Evolutionary conservation across 2,113 vertebrate genomes (phyloP).

Genomic region (Meles meles): DNA sequence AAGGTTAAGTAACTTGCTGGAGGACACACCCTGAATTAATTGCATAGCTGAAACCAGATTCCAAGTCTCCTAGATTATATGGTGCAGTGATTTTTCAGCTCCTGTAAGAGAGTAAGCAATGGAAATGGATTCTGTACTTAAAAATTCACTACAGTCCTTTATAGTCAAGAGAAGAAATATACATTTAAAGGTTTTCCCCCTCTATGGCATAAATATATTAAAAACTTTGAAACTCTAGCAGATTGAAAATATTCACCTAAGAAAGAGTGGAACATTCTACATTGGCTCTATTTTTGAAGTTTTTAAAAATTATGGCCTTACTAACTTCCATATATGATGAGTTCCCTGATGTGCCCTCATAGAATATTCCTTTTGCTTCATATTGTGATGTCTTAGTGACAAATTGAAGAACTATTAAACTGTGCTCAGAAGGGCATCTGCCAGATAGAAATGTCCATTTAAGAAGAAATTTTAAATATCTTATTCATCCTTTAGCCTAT

Average conservation of each 20-base stretch:
- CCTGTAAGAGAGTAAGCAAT: background rate
- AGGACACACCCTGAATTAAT: background rate
- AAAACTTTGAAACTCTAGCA: conserved; percentile 1
- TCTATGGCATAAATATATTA: background rate
- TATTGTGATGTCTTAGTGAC: background rate
- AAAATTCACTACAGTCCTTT: background rate
- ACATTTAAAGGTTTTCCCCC: background rate
- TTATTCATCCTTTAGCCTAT: background rate
- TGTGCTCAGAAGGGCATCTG: background rate
- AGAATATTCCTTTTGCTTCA: background rate
- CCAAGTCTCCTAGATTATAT: background rate
- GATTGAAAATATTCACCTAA: background rate
- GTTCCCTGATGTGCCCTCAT: background rate
- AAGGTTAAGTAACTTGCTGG: background rate
- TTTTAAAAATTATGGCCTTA: background rate
- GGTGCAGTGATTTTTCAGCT: background rate
- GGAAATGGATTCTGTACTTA: background rate
- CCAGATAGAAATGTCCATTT: background rate
- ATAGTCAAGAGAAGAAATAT: background rate
- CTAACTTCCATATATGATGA: background rate
- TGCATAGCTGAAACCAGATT: background rate
- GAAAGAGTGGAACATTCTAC: background rate
- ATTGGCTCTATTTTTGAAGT: background rate
- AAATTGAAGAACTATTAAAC: conserved; percentile 23
- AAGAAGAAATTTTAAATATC: background rate